Base-by-base conservation (phyloP, 2,888 invertebrate species). In the Dryococelus australis region DNA sequence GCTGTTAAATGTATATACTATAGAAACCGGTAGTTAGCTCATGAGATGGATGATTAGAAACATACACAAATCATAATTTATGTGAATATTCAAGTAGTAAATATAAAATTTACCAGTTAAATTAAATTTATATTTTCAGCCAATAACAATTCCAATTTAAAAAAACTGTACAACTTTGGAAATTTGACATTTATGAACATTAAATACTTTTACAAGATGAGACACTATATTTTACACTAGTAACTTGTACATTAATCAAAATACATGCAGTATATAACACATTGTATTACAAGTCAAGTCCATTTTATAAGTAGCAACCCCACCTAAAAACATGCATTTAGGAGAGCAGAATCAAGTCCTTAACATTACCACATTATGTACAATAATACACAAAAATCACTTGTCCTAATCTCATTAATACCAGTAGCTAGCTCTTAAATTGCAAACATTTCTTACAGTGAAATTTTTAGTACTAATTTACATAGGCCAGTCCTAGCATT, bases 321-420 rank as follows among this genome's bases (percentile, higher is more conserved):
- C 10, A 65, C 24, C n/a, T n/a, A 65, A 65, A 65, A 65, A 51
- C 0, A 20, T 24, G 65, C n/a, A 65, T 3, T 20, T 65, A 9
- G 65, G n/a, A 65, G 12, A 65, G 24, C 65, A 65, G 16, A 65
- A 65, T 65, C 47, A 65, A 65, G 65, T 65, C n/a, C 65, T 3
- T 65, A 65, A 65, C 65, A 65, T 65, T 65, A 65, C 65, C 8
- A n/a, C 20, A 16, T 20, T 65, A 65, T n/a, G 16, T 65, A 65
- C 65, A 65, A 65, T 2, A 24, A 65, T n/a, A 16, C 65, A n/a
- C 65, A 65, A 65, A 65, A 65, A 65, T 65, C 65, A 65, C n/a
- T 65, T 47, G 47, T 65, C 65, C n/a, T 65, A 65, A 65, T 65
- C 65, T 65, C 65, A 65, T n/a, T 47, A 65, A 65, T n/a, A 65